Conservation (phyloP, 2,888 invertebrate species). For the Timema podura region DNA sequence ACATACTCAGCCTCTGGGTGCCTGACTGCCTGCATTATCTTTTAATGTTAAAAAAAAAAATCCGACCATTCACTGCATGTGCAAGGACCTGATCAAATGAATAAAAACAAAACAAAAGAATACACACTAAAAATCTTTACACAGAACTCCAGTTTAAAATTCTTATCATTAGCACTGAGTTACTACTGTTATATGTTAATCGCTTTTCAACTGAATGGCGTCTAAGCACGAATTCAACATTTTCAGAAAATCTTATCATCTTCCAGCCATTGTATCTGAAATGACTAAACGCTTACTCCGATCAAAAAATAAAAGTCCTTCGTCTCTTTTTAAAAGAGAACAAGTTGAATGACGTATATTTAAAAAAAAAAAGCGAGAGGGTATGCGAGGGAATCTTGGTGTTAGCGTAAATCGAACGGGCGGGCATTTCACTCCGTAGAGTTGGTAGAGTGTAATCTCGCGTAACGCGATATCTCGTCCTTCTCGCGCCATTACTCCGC, state of each 20-base stretch:
- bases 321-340: not conserved
- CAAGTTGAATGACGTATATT: not conserved
- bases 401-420: conserved; percentile 16
- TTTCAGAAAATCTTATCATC: no score
- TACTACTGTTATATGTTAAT: no score
- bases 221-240: no score
- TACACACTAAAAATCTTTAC: no score
- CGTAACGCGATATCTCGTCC: conserved; percentile 27
- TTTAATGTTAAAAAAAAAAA: conserved; percentile 17
- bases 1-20: no score
- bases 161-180: conserved; percentile 24
- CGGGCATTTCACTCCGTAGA: not conserved
- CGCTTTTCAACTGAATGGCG: no score
- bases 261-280: conserved; percentile 30
- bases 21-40: conserved; percentile 18
- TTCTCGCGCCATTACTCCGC: conserved; percentile 32
- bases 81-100: no score
- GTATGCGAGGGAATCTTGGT: conserved; percentile 12
- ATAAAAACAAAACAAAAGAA: no score
- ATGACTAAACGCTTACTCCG: conserved; percentile 16
- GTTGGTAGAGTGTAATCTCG: conserved; percentile 12
- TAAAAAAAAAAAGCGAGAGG: not conserved
- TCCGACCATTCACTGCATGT: no score
- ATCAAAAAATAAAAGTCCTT: not conserved
- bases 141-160: conserved; percentile 20